Evolutionary conservation across 2,888 invertebrate species (phyloP).

Genomic region (Agrypnus murinus): DNA sequence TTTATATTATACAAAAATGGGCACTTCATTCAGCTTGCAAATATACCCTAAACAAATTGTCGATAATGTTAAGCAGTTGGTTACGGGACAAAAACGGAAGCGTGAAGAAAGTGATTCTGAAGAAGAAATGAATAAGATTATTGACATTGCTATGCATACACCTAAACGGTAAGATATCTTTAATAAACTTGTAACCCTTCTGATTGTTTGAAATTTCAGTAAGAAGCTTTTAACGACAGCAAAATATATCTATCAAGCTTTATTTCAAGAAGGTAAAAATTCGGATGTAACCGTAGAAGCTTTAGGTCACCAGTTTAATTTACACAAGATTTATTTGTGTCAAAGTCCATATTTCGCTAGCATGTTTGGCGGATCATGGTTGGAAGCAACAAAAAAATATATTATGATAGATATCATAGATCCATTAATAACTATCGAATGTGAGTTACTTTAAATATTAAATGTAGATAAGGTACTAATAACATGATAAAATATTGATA

Average conservation of each 20-base stretch:
- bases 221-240: constrained; percentile 82
- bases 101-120: constrained; percentile 73
- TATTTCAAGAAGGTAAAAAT: constrained; percentile 84
- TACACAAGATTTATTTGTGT: constrained; percentile 86
- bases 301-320: constrained; percentile 80
- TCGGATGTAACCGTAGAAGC: constrained; percentile 84
- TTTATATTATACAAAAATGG: constrained; percentile 66
- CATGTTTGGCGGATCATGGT: constrained; percentile 88
- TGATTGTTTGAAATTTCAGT: constrained; percentile 68
- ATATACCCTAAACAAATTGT: constrained; percentile 68
- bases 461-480: too few relatives aligned
- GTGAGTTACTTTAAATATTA: constrained; percentile 72
- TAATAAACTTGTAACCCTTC: too few relatives aligned
- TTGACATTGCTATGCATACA: constrained; percentile 75
- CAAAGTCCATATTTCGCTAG: constrained; percentile 88
- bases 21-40: constrained; percentile 68
- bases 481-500: too few relatives aligned
- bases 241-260: constrained; percentile 85
- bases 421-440: constrained; percentile 80
- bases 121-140: constrained; percentile 73
- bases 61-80: constrained; percentile 70
- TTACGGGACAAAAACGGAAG: constrained; percentile 74
- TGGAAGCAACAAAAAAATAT: constrained; percentile 79
- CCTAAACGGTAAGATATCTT: constrained; percentile 79
- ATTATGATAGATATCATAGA: constrained; percentile 82